phyloP scores from a whole-genome alignment of 2,113 vertebrate genomes.

The Hemiprocne comata region DNA sequence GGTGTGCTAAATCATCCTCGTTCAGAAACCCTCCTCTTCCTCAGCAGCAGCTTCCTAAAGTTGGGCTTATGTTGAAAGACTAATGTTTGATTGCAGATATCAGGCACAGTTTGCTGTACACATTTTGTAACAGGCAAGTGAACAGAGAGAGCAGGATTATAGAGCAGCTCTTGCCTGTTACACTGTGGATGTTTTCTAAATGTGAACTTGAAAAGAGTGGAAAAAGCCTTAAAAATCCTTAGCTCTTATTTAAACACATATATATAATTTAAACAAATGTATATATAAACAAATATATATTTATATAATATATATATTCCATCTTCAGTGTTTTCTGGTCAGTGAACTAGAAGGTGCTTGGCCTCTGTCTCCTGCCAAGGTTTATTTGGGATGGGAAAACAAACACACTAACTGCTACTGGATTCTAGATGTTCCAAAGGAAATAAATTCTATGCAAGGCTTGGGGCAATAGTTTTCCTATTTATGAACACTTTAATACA shows the following conservation, averaged over 20 bases:
- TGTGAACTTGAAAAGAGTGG: neutral
- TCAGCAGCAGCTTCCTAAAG: neutral
- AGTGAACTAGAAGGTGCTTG: neutral
- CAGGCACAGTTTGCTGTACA: no score
- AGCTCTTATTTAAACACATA: neutral
- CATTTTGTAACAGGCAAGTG: no score
- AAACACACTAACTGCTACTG: neutral
- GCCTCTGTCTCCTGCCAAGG: neutral
- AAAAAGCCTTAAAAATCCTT: neutral
- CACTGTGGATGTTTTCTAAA: no score
- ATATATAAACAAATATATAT: no score
- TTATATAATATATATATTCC: rapidly evolving
- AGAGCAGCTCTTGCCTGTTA: no score
- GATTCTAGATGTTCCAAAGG: neutral
- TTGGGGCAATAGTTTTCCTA: neutral
- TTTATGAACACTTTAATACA: neutral
- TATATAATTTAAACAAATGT: no score
- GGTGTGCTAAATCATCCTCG: neutral
- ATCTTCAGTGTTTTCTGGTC: neutral
- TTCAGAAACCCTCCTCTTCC: neutral
- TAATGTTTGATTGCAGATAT: no score
- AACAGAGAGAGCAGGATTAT: no score
- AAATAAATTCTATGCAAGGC: neutral
- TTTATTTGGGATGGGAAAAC: neutral
- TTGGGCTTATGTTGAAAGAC: no score